Base-by-base conservation (phyloP, 2,888 invertebrate species). In the Anoncus sp. region DNA sequence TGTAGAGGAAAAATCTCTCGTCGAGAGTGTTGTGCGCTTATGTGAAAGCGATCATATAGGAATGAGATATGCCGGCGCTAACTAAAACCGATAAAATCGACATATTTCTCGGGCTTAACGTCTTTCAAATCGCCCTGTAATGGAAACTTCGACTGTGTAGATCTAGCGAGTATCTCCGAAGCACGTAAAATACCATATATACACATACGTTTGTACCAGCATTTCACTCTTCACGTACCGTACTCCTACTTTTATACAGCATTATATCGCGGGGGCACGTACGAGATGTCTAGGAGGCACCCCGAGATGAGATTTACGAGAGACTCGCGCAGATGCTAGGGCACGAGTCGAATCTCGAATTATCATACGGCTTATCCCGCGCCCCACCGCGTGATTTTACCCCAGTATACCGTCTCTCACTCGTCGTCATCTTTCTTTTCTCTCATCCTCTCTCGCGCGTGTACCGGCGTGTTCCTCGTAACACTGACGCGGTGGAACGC, bases 281-380 rank as follows among this genome's bases (percentile, higher is more conserved):
- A 78, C 78, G 78, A 74, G 70, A 78, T 65, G 78, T 74, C 78
- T 75, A 75, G 75, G 75, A 59, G 55, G 75, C 70, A 75, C 71
- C 67, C 47, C 9, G 75, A 81, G 79, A 81, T 77, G 79, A 81
- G 81, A 81, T 81, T 81, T 81, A 81, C 73, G 79, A 81, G 77
- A 75, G 81, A 75, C 75, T 75, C 74, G 74, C 60, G 62, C 67
- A 43, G 77, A 81, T 77, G 75, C 79, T 74, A 66, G 59, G 77
- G 77, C 79, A 77, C 77, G 81, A 81, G 81, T 77, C 81, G 81
- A 81, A 81, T 81, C 77, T 72, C 63, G 77, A 79, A 81, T 81
- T 79, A 81, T 81, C 81, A 81, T 77, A 78, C 43, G 62, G 70
- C 75, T 70, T 65, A 53, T 45, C 27, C 45, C 43, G 27, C 69